Evolutionary conservation across 2,113 vertebrate genomes (phyloP).

Genomic region (Hyla sarda): DNA sequence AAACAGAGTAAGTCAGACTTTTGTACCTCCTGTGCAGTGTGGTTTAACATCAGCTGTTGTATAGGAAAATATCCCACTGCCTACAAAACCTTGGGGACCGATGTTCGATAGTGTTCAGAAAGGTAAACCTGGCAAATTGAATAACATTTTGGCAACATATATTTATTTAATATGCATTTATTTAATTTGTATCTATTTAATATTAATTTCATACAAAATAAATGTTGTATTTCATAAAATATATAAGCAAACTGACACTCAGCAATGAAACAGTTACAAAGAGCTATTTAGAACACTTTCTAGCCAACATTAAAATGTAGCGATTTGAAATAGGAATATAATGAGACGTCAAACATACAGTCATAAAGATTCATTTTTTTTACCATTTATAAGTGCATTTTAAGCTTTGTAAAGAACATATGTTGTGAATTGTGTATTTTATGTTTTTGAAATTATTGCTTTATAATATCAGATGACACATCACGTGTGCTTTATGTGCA

Average conservation of each 20-base stretch:
- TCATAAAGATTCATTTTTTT: constrained; percentile 41
- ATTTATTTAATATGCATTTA: too few relatives aligned
- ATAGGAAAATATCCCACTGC: too few relatives aligned
- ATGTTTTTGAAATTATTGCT: constrained; percentile 31
- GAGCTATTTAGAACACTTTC: constrained; percentile 13
- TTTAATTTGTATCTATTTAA: too few relatives aligned
- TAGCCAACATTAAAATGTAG: constrained; percentile 5
- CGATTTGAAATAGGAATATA: constrained; percentile 38
- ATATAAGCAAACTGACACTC: background rate
- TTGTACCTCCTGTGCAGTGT: too few relatives aligned
- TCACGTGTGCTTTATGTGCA: constrained; percentile 23
- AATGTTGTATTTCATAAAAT: too few relatives aligned
- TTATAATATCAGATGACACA: constrained; percentile 37
- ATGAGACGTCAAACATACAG: constrained; percentile 29
- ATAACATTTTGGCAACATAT: too few relatives aligned
- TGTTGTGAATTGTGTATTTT: constrained; percentile 45
- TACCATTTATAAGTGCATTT: constrained; percentile 6
- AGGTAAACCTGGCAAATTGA: too few relatives aligned
- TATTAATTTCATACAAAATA: background rate
- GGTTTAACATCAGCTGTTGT: too few relatives aligned
- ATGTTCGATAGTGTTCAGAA: too few relatives aligned
- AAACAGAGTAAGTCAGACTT: too few relatives aligned
- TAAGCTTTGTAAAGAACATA: constrained; percentile 17
- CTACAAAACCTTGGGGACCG: too few relatives aligned
- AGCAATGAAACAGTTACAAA: background rate